phyloP scores from a whole-genome alignment of 1,140 invertebrate species.

The Halesus radiatus region DNA sequence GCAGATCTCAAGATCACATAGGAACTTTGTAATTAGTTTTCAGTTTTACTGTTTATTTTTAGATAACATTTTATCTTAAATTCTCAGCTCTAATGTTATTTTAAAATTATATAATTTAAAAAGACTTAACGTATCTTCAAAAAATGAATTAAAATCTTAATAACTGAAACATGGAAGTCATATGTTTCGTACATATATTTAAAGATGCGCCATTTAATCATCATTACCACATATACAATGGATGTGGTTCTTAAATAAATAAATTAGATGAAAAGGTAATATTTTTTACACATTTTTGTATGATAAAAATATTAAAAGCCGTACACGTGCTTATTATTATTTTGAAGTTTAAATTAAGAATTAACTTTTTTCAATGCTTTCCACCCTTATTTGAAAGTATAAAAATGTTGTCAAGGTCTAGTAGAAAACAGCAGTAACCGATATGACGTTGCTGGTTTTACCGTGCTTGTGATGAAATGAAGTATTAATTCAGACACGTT shows the following conservation, averaged over 20 bases:
- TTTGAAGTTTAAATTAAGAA: constrained; percentile 9
- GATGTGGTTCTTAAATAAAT: constrained; percentile 9
- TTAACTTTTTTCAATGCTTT: neutral
- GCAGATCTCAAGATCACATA: no score
- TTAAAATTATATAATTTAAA: no score
- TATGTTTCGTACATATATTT: neutral
- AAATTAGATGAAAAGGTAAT: constrained; percentile 6
- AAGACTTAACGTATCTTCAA: no score
- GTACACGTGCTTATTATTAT: neutral
- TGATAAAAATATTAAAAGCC: constrained; percentile 9
- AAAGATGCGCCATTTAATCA: neutral
- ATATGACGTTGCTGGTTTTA: neutral
- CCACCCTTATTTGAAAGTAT: constrained; percentile 7
- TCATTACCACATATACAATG: neutral
- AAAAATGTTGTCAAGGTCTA: neutral
- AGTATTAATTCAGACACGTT: neutral
- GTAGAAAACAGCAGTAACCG: neutral
- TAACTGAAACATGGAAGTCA: no score
- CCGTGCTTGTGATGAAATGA: neutral
- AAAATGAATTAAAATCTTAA: no score
- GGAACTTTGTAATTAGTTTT: no score
- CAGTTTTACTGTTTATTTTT: no score
- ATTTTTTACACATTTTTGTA: constrained; percentile 19
- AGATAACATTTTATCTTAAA: no score
- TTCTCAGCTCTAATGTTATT: no score